These are phyloP conservation scores for Drosophila albomicans DNA, from an alignment of 1,140 invertebrate genomes.

Conservation along the genomic window DNA sequence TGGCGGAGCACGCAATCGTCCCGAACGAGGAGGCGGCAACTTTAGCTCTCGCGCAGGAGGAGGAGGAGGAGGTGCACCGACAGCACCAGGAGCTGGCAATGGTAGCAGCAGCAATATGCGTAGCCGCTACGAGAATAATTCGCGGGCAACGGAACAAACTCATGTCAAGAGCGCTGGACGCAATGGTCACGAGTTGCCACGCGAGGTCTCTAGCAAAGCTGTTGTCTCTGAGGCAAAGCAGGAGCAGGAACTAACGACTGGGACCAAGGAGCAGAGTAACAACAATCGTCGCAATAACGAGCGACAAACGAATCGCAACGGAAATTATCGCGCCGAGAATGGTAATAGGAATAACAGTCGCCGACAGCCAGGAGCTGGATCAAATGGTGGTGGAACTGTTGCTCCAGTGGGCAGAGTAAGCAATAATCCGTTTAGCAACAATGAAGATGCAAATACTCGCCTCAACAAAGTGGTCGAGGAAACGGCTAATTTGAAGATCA, in stretches of 20 bases:
- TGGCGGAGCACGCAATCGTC: conserved; percentile 49
- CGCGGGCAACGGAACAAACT: conserved; percentile 2
- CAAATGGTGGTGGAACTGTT: conserved; percentile 2
- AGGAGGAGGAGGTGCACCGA: conserved; percentile 14
- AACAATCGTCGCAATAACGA: conserved; percentile 45
- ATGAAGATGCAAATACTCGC: conserved; percentile 57
- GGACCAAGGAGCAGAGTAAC: conserved; percentile 17
- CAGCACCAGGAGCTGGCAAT: background rate
- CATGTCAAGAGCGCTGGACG: conserved; percentile 38
- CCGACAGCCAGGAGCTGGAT: conserved; percentile 43
- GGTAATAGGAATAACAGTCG: conserved; percentile 52
- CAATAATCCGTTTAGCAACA: conserved; percentile 30
- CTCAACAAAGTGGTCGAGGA: conserved; percentile 70
- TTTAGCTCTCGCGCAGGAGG: background rate
- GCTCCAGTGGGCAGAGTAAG: background rate
- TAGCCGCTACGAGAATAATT: conserved; percentile 19
- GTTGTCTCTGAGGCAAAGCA: conserved; percentile 29
- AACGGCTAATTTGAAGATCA: conserved; percentile 63
- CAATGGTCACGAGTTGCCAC: conserved; percentile 48
- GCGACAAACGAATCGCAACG: conserved; percentile 49
- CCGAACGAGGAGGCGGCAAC: conserved; percentile 32
- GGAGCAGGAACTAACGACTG: conserved; percentile 53
- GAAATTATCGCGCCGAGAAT: conserved; percentile 51
- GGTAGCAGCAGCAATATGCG: conserved; percentile 34
- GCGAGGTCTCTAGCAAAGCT: conserved; percentile 12